A percentile compares a stretch with the other conserved stretches of the same genome.
phyloP scores from a whole-genome alignment of 2,888 invertebrate genomes.

The Hydrotaea cyrtoneurina region DNA sequence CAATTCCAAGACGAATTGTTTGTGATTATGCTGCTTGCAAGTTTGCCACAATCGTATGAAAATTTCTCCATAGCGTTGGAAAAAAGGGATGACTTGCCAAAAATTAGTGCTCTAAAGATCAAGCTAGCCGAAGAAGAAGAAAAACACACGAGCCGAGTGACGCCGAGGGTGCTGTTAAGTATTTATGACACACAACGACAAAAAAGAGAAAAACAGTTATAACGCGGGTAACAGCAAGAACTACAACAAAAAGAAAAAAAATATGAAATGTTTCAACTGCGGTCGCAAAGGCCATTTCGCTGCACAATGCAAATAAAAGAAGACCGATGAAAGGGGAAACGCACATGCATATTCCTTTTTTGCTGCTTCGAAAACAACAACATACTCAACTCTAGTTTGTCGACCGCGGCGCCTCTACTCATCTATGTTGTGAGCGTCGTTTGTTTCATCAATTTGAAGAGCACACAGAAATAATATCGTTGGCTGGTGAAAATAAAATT shows the following conservation, averaged over 20 bases:
- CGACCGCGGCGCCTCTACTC: constrained; percentile 32
- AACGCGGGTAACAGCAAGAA: constrained; percentile 2
- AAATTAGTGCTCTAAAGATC: constrained; percentile 48
- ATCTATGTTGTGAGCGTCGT: constrained; percentile 42
- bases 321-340: constrained; percentile 16
- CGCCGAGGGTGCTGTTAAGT: constrained; percentile 43
- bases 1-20: constrained; percentile 55
- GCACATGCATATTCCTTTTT: not conserved
- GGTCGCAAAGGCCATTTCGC: constrained; percentile 57
- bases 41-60: constrained; percentile 57
- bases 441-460: constrained; percentile 30
- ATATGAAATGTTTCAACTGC: constrained; percentile 52
- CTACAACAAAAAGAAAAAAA: constrained; percentile 24
- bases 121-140: constrained; percentile 58
- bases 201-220: constrained; percentile 13
- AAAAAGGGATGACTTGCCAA: constrained; percentile 55
- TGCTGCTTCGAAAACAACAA: not conserved
- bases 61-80: constrained; percentile 58
- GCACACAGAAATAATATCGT: constrained; percentile 23
- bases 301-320: constrained; percentile 49
- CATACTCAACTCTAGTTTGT: constrained; percentile 21
- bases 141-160: constrained; percentile 17
- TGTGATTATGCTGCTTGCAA: constrained; percentile 52
- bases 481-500: constrained; percentile 34
- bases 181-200: constrained; percentile 39